Percentiles rank a stretch among this genome's conserved stretches.
These are phyloP conservation scores for Linnaemya tessellans DNA, from an alignment of 2,888 invertebrate genomes.

Conservation along the genomic window DNA sequence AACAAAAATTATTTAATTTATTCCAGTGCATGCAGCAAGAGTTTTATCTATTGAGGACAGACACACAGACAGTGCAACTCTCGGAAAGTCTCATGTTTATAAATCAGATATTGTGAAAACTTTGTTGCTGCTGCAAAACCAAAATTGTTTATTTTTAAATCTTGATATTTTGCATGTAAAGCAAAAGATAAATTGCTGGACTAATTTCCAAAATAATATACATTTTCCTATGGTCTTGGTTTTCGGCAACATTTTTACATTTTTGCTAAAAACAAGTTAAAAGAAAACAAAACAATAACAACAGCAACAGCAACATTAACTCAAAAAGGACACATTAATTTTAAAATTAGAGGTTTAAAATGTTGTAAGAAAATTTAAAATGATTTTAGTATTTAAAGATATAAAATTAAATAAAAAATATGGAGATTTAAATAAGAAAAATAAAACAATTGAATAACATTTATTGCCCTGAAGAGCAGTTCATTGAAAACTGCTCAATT, in stretches of 20 bases:
- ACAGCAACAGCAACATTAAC: neutral
- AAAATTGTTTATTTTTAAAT: slow-evolving; percentile 33
- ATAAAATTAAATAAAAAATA: slow-evolving; percentile 19
- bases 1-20: neutral
- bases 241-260: neutral
- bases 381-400: neutral
- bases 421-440: neutral
- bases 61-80: neutral
- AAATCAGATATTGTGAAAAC: slow-evolving; percentile 48
- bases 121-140: slow-evolving; percentile 14
- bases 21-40: slow-evolving; percentile 17
- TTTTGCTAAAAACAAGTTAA: slow-evolving; percentile 20
- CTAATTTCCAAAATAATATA: slow-evolving; percentile 41
- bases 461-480: neutral
- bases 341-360: too few relatives aligned
- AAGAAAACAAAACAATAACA: slow-evolving; percentile 11
- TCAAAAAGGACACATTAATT: neutral
- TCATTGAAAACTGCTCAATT: neutral
- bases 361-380: too few relatives aligned
- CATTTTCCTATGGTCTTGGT: neutral
- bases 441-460: neutral
- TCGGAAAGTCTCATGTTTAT: slow-evolving; percentile 45
- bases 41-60: slow-evolving; percentile 18
- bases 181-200: slow-evolving; percentile 29
- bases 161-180: slow-evolving; percentile 10